A percentile compares a stretch with the other conserved stretches of the same genome.
Conservation (phyloP, 2,113 vertebrate genomes). For the Mirounga angustirostris region DNA sequence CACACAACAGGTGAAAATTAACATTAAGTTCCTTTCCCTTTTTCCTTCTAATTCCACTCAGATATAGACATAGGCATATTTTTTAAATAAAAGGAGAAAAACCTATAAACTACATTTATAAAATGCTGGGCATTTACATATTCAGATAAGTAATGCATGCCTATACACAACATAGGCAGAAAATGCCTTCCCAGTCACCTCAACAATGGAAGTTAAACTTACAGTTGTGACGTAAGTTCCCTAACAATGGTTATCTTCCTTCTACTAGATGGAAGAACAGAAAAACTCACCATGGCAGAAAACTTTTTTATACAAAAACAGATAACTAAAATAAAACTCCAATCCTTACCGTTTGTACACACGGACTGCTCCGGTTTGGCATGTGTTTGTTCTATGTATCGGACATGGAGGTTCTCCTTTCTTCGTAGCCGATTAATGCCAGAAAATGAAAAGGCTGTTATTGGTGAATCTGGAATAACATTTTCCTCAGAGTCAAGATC, state of each 20-base stretch:
- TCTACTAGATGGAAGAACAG: not conserved
- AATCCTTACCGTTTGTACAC: constrained; percentile 80
- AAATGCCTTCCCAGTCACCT: constrained; percentile 33
- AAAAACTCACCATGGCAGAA: not conserved
- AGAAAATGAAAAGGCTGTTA: constrained; percentile 89
- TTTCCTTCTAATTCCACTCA: constrained; percentile 8
- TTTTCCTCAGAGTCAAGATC: constrained; percentile 89
- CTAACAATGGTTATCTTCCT: constrained; percentile 11
- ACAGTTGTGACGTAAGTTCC: not conserved
- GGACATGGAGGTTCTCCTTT: constrained; percentile 88
- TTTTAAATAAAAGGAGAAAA: constrained; percentile 53
- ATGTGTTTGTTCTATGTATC: constrained; percentile 89
- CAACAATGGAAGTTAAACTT: constrained; percentile 15
- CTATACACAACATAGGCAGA: not conserved
- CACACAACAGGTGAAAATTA: not conserved
- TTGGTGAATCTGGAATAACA: constrained; percentile 95
- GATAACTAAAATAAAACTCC: not conserved
- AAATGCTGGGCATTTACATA: constrained; percentile 29
- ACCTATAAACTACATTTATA: constrained; percentile 17
- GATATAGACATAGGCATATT: not conserved
- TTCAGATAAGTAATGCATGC: not conserved
- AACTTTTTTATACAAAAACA: not conserved
- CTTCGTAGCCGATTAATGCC: constrained; percentile 91
- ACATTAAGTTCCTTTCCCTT: constrained; percentile 16
- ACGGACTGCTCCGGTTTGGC: constrained; percentile 73